phyloP scores from a whole-genome alignment of 30 jellyfish, hydroid and myxozoan species.

The Hydractinia echinata region DNA sequence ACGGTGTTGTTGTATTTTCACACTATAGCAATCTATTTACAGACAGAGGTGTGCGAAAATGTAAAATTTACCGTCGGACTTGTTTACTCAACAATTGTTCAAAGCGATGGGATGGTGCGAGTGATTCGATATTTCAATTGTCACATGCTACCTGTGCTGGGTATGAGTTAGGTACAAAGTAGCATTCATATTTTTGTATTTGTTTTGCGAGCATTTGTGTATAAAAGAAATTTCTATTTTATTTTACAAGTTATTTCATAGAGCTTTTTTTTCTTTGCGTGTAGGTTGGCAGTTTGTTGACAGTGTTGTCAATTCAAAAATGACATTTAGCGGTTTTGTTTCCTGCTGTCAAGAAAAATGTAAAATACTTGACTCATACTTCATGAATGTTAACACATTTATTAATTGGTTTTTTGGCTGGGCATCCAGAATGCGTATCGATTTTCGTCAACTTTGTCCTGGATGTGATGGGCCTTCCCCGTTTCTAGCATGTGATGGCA shows the following conservation, averaged over 20 bases:
- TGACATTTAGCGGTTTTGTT: constrained; percentile 24
- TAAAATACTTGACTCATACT: neutral
- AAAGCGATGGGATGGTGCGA: neutral
- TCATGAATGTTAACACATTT: constrained; percentile 13
- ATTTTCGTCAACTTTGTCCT: constrained; percentile 16
- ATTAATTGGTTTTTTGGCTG: constrained; percentile 30
- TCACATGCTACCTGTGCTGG: neutral
- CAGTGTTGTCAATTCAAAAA: constrained; percentile 3
- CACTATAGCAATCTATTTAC: neutral
- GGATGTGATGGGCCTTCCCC: neutral
- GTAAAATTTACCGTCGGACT: neutral
- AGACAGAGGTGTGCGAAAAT: neutral
- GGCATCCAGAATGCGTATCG: constrained; percentile 25
- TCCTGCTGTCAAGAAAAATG: neutral
- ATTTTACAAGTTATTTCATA: no score
- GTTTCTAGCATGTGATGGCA: constrained; percentile 25
- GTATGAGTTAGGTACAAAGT: neutral
- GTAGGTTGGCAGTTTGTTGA: constrained; percentile 27
- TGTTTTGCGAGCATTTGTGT: neutral
- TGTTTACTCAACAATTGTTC: neutral
- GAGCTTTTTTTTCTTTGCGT: neutral
- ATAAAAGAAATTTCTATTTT: neutral
- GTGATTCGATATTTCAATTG: neutral
- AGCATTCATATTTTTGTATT: neutral
- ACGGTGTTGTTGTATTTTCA: neutral